Evolutionary conservation across 1,140 invertebrate genomes (phyloP), one percentile per base, ranked within the genome.

Genomic region (Phocides pigmalion): DNA sequence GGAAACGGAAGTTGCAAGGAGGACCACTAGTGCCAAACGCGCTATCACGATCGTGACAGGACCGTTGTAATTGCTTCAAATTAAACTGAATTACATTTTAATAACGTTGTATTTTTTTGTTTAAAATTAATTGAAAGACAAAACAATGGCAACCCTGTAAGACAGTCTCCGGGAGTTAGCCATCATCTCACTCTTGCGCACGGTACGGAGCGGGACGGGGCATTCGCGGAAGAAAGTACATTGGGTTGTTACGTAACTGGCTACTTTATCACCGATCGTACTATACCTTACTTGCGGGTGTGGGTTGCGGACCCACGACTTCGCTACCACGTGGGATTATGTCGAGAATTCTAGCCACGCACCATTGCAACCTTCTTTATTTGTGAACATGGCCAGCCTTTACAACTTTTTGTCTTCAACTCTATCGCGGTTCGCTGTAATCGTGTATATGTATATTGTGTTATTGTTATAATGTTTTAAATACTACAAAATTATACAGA

Each of bases 221-320:
- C 70, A 76, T 75, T 83, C 76, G 79, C 82, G 79, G 83, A 82
- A 88, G 83, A 88, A 88, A 85, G 83, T 74, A 66, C 80, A 47
- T 64, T 42, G 58, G 16, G 64, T 70, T 16, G 68, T 88, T 86
- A 86, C 75, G 77, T 82, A 88, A 87, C 73, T 66, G 50, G 73
- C 68, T 73, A 71, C 66, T 76, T 72, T 77, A 83, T 81, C 71
- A 66, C 67, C 64, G 75, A 72, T 66, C 66, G 20, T 42, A 51
- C 16, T 16, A 28, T 39, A 50, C 64, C 64, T 41, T 58, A 53
- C 44, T 54, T 59, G 47, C 49, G 54, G 14, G 8, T 49, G 11
- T 51, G 12, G 28, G 16, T 15, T 37, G 35, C 6, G 32, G 51
- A 54, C n/a, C 37, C 12, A 28, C 20, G 37, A 4, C 12, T 35